These are phyloP conservation scores for Subanguina moxae DNA, from an alignment of 1,140 invertebrate species.

Conservation along the genomic window DNA sequence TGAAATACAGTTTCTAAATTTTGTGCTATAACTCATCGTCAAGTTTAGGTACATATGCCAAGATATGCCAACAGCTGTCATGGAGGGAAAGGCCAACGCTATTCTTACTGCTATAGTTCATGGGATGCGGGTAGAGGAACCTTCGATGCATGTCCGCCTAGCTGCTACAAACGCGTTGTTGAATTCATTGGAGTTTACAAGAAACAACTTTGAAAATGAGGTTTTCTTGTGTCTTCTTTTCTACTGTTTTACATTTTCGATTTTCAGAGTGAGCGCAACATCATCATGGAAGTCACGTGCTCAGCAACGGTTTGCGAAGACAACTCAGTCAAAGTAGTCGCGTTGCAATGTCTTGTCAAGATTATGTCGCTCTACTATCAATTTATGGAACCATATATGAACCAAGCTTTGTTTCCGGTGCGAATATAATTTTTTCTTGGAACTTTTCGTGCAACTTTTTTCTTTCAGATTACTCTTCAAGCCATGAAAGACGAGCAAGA, in stretches of 20 bases:
- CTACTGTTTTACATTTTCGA: not conserved
- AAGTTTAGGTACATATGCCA: slow-evolving; percentile 67
- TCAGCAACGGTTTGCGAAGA: slow-evolving; percentile 72
- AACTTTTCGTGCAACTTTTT: slow-evolving; percentile 23
- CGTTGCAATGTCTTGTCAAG: slow-evolving; percentile 95
- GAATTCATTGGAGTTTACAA: slow-evolving; percentile 98
- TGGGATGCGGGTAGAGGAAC: slow-evolving; percentile 82
- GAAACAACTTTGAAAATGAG: slow-evolving; percentile 95
- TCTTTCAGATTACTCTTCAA: slow-evolving; percentile 93
- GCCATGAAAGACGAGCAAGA: slow-evolving; percentile 90
- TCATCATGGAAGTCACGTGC: slow-evolving; percentile 98
- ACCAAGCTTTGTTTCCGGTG: slow-evolving; percentile 88
- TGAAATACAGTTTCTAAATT: no score
- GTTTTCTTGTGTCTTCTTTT: not conserved
- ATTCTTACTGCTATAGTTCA: slow-evolving; percentile 98
- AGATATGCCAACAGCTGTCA: slow-evolving; percentile 67
- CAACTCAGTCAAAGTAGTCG: slow-evolving; percentile 82
- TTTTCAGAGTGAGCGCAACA: slow-evolving; percentile 80
- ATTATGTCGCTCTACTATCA: slow-evolving; percentile 98
- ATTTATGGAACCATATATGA: slow-evolving; percentile 99
- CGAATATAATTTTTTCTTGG: no score
- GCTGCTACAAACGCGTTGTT: slow-evolving; percentile 92
- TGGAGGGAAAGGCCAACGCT: slow-evolving; percentile 84
- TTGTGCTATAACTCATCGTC: no score
- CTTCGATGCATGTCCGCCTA: slow-evolving; percentile 65